phyloP scores from a whole-genome alignment of 2,113 vertebrate species.

The Delphinapterus leucas region DNA sequence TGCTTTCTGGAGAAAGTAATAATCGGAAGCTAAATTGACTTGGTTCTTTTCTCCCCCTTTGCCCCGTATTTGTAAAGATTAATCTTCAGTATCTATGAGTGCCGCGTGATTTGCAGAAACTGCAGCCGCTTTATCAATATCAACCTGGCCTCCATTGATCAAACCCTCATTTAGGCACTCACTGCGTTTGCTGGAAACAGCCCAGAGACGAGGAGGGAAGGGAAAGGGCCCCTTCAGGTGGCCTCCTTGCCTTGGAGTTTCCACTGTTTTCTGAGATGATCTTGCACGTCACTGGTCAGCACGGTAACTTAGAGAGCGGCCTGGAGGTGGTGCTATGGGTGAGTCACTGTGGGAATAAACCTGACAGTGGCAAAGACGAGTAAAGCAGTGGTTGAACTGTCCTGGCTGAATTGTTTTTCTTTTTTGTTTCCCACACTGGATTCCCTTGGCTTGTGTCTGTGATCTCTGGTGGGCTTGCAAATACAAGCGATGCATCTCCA shows the following conservation, averaged over 20 bases:
- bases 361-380: rapidly evolving
- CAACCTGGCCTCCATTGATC: conserved; percentile 24
- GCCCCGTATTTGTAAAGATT: conserved; percentile 52
- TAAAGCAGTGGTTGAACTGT: rapidly evolving
- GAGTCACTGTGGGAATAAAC: not conserved
- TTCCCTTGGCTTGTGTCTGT: not conserved
- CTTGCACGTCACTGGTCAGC: rapidly evolving
- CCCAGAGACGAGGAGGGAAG: not conserved
- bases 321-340: not conserved
- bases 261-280: not conserved
- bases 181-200: not conserved
- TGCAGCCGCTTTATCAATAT: conserved; percentile 36
- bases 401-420: not conserved
- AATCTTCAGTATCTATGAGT: conserved; percentile 51
- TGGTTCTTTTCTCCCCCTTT: conserved; percentile 25
- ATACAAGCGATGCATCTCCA: not conserved
- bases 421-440: rapidly evolving
- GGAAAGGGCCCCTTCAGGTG: not conserved
- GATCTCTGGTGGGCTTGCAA: not conserved
- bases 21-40: conserved; percentile 50
- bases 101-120: conserved; percentile 39
- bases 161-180: not conserved
- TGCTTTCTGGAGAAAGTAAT: conserved; percentile 57
- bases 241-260: not conserved
- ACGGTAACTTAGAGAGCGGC: not conserved